phyloP scores from a whole-genome alignment of 2,888 invertebrate species.

The Cynaeus angustus region DNA sequence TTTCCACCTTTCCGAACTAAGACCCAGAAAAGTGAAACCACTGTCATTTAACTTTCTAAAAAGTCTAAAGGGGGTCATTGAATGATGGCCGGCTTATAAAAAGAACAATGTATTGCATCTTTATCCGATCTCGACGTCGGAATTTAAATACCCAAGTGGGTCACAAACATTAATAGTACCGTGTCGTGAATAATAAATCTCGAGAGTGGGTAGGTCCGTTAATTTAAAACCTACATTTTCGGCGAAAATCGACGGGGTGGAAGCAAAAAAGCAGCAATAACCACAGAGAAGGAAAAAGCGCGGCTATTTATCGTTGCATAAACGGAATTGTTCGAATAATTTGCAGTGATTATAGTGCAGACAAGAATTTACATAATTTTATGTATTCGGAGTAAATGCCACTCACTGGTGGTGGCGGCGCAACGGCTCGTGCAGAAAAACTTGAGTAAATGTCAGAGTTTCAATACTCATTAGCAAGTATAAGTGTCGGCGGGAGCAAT shows the following conservation, averaged over 20 bases:
- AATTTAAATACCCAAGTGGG: slow-evolving; percentile 36
- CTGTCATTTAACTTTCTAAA: slow-evolving; percentile 16
- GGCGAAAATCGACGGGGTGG: background rate
- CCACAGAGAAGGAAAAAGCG: background rate
- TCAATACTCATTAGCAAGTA: slow-evolving; percentile 12
- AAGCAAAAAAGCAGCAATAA: slow-evolving; percentile 2
- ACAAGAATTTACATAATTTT: slow-evolving; percentile 28
- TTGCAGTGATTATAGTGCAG: slow-evolving; percentile 19
- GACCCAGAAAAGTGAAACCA: slow-evolving; percentile 20
- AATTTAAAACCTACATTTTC: slow-evolving; percentile 11
- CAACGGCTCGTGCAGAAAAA: slow-evolving; percentile 5
- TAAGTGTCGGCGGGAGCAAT: too few species aligned
- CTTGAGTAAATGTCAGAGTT: slow-evolving; percentile 18
- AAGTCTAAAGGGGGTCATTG: slow-evolving; percentile 13
- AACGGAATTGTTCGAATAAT: slow-evolving; percentile 25
- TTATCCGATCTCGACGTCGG: slow-evolving; percentile 22
- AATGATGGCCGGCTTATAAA: slow-evolving; percentile 20
- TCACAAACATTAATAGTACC: slow-evolving; percentile 29
- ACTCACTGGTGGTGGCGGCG: slow-evolving; percentile 2
- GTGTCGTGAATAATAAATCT: slow-evolving; percentile 23
- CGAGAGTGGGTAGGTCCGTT: slow-evolving; percentile 17
- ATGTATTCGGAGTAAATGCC: slow-evolving; percentile 31
- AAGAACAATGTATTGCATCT: slow-evolving; percentile 34
- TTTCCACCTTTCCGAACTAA: slow-evolving; percentile 1
- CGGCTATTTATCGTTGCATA: slow-evolving; percentile 21